Base-by-base conservation (phyloP, 1,140 invertebrate genomes). In the Latrodectus geometricus region DNA sequence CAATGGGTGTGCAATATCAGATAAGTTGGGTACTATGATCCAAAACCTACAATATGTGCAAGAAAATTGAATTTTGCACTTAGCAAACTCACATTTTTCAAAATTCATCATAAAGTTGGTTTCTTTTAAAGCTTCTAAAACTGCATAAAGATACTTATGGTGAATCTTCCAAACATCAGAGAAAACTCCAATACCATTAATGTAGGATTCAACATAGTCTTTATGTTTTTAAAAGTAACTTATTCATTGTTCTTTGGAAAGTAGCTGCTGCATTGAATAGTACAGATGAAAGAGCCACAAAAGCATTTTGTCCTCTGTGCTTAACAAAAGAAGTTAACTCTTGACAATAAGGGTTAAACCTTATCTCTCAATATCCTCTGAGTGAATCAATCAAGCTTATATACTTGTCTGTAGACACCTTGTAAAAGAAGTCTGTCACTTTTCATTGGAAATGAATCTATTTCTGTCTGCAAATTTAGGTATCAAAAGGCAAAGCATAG, bases 401-500 rank as follows among this genome's bases (percentile, higher is more conserved):
- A 54, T 76, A 54, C 0, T 48, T 21, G 14, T 0, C 78, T 90
- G 90, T 0, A 91, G 89, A 48, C 85, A 35, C 35, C 1, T 1
- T 35, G 35, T 35, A 5, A 35, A 35, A 35, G 1, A 35, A 35
- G 5, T 35, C 35, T 5, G 5, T 35, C 35, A 5, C 5, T 35
- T 80, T 50, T 52, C 50, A 87, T 73, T 72, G 0, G 90, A 89
- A 91, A 94, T 35, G 35, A 35, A 35, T 35, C 35, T 35, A 35
- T 35, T 35, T 35, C 35, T 3, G 90, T 93, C 0, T 69, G 89
- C 77, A 48, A 9, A 89, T 93, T 93, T 21, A 93, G 77, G 21
- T 81, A 50, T 52, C 92, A 66, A 88, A 90, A 93, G 88, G 93
- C 92, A 0, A 93, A 86, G 87, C 90, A 92, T 88, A 92, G 85